Conservation (phyloP, 2,113 vertebrate genomes). For the Xiphias gladius region DNA sequence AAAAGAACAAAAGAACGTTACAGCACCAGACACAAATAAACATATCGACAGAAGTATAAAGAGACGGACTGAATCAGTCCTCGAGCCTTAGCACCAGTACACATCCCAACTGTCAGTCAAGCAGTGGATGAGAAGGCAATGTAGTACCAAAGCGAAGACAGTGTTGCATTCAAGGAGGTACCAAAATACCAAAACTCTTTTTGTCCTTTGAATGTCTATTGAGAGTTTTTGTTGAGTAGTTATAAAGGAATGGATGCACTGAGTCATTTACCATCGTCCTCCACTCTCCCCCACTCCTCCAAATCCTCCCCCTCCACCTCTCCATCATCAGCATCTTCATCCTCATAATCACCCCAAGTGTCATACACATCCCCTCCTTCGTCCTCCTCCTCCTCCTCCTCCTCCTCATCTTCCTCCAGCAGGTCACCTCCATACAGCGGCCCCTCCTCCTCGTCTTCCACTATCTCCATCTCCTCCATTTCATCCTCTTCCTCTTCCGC, state of each 20-base stretch:
- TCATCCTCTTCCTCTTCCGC: slow-evolving; percentile 61
- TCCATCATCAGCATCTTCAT: slow-evolving; percentile 70
- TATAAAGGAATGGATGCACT: slow-evolving; percentile 19
- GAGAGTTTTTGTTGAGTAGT: slow-evolving; percentile 37
- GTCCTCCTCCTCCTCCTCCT: slow-evolving; percentile 45
- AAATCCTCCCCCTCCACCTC: slow-evolving; percentile 73
- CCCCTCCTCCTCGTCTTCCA: slow-evolving; percentile 67
- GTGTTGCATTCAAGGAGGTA: slow-evolving; percentile 72
- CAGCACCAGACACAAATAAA: slow-evolving; percentile 85
- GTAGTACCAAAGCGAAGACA: slow-evolving; percentile 74
- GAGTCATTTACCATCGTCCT: slow-evolving; percentile 74
- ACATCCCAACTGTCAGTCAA: slow-evolving; percentile 57
- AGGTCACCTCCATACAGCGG: slow-evolving; percentile 45
- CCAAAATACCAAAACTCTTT: slow-evolving; percentile 66
- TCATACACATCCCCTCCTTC: slow-evolving; percentile 63
- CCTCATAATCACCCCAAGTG: slow-evolving; percentile 64
- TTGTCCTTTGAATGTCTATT: slow-evolving; percentile 36
- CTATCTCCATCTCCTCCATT: slow-evolving; percentile 60
- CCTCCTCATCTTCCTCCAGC: slow-evolving; percentile 47
- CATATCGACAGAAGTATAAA: slow-evolving; percentile 78
- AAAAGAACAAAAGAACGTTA: slow-evolving; percentile 73
- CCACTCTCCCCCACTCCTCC: slow-evolving; percentile 71
- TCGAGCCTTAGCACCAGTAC: slow-evolving; percentile 82
- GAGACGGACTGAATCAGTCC: slow-evolving; percentile 67
- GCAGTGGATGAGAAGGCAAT: slow-evolving; percentile 79